phyloP scores from a whole-genome alignment of 1,140 invertebrate species.

The Euschistus heros region DNA sequence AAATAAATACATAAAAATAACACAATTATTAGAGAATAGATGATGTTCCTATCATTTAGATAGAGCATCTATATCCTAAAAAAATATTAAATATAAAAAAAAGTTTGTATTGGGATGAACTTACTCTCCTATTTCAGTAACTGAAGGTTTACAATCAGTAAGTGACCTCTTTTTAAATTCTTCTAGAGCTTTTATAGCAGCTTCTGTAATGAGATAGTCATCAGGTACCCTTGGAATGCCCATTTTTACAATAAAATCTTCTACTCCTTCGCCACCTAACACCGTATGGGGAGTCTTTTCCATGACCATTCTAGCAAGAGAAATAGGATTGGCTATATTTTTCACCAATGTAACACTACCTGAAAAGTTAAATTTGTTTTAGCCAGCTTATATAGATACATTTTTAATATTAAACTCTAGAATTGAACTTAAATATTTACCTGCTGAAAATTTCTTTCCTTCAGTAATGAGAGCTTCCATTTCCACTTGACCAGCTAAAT shows the following conservation, averaged over 20 bases:
- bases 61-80: background rate
- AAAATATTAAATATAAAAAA: background rate
- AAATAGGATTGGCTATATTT: conserved; percentile 56
- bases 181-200: conserved; percentile 46
- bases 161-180: conserved; percentile 39
- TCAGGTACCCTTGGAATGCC: conserved; percentile 43
- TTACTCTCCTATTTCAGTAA: conserved; percentile 41
- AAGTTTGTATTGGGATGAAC: conserved; percentile 37
- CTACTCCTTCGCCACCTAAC: conserved; percentile 57
- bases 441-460: conserved; percentile 45
- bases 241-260: conserved; percentile 50
- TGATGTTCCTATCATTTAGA: background rate
- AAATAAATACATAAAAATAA: background rate
- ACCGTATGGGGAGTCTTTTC: conserved; percentile 63
- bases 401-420: background rate
- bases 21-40: background rate
- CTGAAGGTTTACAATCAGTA: conserved; percentile 33
- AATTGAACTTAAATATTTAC: conserved; percentile 30
- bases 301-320: conserved; percentile 59
- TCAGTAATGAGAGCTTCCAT: conserved; percentile 71
- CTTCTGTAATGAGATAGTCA: conserved; percentile 53
- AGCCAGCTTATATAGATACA: background rate
- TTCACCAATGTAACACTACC: conserved; percentile 49
- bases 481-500: conserved; percentile 52
- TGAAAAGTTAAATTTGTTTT: conserved; percentile 20